Percentiles rank a stretch among this genome's conserved stretches.
phyloP scores from a whole-genome alignment of 2,113 vertebrate genomes.

The Poecilia latipinna region DNA sequence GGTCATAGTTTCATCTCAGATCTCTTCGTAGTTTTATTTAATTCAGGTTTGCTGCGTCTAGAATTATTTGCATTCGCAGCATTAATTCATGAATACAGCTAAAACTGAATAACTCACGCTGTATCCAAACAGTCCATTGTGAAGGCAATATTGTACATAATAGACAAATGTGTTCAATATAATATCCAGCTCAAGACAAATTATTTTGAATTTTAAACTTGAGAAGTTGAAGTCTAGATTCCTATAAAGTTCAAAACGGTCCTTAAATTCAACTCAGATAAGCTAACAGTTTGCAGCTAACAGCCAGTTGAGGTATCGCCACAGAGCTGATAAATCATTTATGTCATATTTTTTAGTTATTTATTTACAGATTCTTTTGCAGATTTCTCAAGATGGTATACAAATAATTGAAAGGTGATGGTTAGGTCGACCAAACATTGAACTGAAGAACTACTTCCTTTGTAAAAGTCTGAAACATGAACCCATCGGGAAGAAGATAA shows the following conservation, averaged over 20 bases:
- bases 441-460: neutral
- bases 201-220: no score
- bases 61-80: no score
- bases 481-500: neutral
- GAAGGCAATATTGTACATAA: neutral
- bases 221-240: no score
- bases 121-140: neutral
- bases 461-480: neutral
- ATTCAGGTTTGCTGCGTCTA: no score
- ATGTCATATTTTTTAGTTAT: neutral
- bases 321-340: neutral
- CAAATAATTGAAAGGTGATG: neutral
- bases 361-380: neutral
- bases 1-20: no score
- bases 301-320: no score
- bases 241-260: neutral
- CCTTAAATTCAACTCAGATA: no score
- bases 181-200: no score
- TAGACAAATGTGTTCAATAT: no score
- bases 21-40: no score
- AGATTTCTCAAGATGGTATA: neutral
- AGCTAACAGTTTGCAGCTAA: no score
- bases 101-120: neutral
- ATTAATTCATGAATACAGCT: no score
- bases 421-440: neutral